phyloP scores from a whole-genome alignment of 2,888 invertebrate genomes.

The Sarcophaga subvicina region DNA sequence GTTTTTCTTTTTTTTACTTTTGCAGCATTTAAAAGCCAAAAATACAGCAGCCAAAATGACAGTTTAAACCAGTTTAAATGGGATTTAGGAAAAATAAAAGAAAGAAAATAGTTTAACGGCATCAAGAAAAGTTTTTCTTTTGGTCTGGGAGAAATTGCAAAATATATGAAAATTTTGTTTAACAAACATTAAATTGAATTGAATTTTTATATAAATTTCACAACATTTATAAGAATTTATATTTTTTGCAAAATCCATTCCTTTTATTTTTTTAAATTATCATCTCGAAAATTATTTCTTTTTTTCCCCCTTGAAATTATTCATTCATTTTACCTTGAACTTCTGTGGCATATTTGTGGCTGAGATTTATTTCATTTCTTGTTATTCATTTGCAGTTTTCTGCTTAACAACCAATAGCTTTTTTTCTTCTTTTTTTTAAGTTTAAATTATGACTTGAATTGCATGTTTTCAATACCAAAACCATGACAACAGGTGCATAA shows the following conservation, averaged over 20 bases:
- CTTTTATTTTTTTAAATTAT: too few species aligned
- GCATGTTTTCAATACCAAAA: constrained; percentile 33
- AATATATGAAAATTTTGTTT: too few species aligned
- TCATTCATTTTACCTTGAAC: constrained; percentile 45
- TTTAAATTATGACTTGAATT: constrained; percentile 49
- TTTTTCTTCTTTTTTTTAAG: constrained; percentile 32
- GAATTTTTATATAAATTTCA: too few species aligned
- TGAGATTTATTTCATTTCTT: constrained; percentile 40
- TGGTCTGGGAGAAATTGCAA: too few species aligned
- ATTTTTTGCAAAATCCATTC: too few species aligned
- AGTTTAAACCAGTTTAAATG: background rate
- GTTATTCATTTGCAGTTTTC: too few species aligned
- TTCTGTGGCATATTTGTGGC: constrained; percentile 38
- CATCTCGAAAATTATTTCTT: too few species aligned
- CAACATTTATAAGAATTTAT: too few species aligned
- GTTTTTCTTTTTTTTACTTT: background rate
- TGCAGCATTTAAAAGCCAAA: background rate
- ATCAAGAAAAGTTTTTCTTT: too few species aligned
- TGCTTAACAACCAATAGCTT: background rate
- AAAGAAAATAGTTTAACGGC: too few species aligned
- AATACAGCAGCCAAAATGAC: background rate
- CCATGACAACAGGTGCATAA: constrained; percentile 64
- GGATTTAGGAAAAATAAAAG: background rate
- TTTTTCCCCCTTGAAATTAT: too few species aligned
- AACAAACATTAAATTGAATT: too few species aligned